Evolutionary conservation across 2,797 vertebrate species (phyloP), one percentile per base, ranked within the genome.

Genomic region (Halcyon leucocephala): DNA sequence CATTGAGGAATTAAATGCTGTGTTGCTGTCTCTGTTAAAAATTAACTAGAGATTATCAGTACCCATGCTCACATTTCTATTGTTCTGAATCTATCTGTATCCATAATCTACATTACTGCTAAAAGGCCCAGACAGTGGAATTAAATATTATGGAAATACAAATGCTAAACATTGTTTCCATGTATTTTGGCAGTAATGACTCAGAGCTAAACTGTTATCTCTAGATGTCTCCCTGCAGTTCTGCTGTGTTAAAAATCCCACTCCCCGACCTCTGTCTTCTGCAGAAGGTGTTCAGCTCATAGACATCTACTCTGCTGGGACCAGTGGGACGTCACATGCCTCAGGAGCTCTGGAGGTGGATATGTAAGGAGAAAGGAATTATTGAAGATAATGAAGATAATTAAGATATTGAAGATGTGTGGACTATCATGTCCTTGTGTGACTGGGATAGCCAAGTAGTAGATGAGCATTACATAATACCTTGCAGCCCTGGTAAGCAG

Each of bases 61-160:
- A 74, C 33, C 21, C 76, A 72, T 54, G 39, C 49, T 80, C 21
- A 25, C 14, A 65, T 57, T 93, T 86, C 54, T 86, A 26, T 87
- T 92, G 80, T 93, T 93, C 77, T 58, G 72, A 85, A 44, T 83
- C 61, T 72, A 58, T 83, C 69, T 88, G 73, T 85, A 69, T 78
- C 82, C 57, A 79, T 83, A 88, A 87, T 51, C 85, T 86, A 28
- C n/a, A 54, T 83, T 83, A 76, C 54, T 78, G 82, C 86, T 86
- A 95, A 78, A 94, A 91, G 84, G 14, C 46, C 46, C 84, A 96
- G 89, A 90, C 76, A 35, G 44, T 41, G 67, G 76, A 83, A 95
- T 83, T 89, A 83, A 76, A 55, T 58, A 69, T 83, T 87, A 85
- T 46, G 84, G 79, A 91, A 94, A 86, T 58, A 57, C 17, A 65